phyloP scores from a whole-genome alignment of 1,140 invertebrate species.

The Teleogryllus occipitalis region DNA sequence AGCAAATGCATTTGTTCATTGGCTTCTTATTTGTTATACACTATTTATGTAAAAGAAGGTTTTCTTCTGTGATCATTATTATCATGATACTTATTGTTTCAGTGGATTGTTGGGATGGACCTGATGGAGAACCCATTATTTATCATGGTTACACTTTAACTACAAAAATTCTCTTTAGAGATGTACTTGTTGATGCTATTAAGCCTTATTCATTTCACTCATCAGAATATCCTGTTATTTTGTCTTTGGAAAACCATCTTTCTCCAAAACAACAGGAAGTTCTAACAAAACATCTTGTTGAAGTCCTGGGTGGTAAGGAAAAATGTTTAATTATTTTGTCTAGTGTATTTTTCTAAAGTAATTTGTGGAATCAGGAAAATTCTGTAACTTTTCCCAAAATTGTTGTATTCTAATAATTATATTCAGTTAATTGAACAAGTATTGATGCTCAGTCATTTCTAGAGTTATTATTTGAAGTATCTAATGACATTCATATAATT shows the following conservation, averaged over 20 bases:
- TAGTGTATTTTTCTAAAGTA: no score
- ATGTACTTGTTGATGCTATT: conserved; percentile 43
- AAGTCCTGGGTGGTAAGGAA: conserved; percentile 42
- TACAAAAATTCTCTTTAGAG: conserved; percentile 45
- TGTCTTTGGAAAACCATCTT: conserved; percentile 52
- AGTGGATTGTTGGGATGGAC: conserved; percentile 54
- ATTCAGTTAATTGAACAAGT: no score
- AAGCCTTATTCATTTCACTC: conserved; percentile 35
- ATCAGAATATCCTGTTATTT: conserved; percentile 45
- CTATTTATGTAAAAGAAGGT: no score
- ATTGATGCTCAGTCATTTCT: no score
- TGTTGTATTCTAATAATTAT: no score
- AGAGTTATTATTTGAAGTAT: no score
- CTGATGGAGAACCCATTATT: conserved; percentile 46
- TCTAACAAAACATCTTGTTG: conserved; percentile 43
- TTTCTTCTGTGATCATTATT: no score
- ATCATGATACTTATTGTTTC: conserved; percentile 24
- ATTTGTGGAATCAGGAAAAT: no score
- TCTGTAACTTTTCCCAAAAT: no score
- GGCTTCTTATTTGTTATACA: no score
- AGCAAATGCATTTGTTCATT: no score
- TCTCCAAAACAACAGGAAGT: conserved; percentile 42
- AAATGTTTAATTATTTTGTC: not conserved
- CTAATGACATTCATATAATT: no score
- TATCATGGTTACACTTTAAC: conserved; percentile 51